Percentiles rank a stretch among this genome's conserved stretches.
Evolutionary conservation across 2,888 invertebrate genomes (phyloP).

Genomic region (Aplocera efformata): DNA sequence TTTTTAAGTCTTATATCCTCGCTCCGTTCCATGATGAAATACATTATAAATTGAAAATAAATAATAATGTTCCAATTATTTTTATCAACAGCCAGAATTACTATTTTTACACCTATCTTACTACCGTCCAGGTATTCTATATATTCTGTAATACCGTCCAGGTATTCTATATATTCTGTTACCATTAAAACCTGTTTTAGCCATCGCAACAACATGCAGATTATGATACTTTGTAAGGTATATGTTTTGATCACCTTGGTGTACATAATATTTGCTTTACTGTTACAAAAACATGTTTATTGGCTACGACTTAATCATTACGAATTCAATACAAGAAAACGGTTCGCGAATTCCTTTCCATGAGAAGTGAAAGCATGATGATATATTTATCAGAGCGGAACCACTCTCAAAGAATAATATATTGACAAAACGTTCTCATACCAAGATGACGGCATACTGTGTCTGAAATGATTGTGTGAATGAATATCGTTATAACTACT

Average conservation of each 20-base stretch:
- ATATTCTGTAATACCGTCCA: too few relatives aligned
- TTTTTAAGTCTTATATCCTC: too few relatives aligned
- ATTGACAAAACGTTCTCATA: slow-evolving; percentile 39
- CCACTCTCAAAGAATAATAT: slow-evolving; percentile 30
- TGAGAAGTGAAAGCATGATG: slow-evolving; percentile 70
- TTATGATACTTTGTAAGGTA: slow-evolving; percentile 6
- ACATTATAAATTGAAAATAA: too few relatives aligned
- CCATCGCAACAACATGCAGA: too few relatives aligned
- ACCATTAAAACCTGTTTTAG: too few relatives aligned
- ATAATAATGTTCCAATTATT: too few relatives aligned
- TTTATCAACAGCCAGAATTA: too few relatives aligned
- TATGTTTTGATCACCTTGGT: slow-evolving; percentile 14
- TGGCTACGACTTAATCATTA: slow-evolving; percentile 18
- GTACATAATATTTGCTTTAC: slow-evolving; percentile 26
- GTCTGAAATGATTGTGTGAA: slow-evolving; percentile 28
- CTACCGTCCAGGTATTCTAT: too few relatives aligned
- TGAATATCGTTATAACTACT: slow-evolving; percentile 33
- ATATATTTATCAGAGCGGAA: slow-evolving; percentile 64
- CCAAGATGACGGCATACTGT: slow-evolving; percentile 6
- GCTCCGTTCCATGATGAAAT: too few relatives aligned
- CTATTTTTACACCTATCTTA: too few relatives aligned
- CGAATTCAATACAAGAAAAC: slow-evolving; percentile 28
- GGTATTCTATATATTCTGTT: too few relatives aligned
- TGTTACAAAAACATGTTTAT: slow-evolving; percentile 44
- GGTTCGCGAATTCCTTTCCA: slow-evolving; percentile 53